These are phyloP conservation scores for Volucella inanis DNA, from an alignment of 2,888 invertebrate species.

Conservation along the genomic window DNA sequence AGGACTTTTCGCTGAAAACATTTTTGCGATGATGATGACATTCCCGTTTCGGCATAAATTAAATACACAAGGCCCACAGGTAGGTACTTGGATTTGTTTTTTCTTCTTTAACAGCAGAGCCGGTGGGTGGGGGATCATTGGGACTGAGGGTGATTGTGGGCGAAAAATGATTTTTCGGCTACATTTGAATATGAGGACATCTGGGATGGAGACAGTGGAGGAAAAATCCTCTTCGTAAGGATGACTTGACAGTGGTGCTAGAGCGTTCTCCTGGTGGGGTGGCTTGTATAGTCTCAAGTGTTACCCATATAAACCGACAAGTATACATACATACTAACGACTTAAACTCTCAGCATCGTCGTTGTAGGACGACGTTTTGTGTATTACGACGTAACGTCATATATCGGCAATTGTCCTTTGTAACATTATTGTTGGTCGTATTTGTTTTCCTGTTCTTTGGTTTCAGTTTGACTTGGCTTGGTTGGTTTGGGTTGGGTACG, in stretches of 20 bases:
- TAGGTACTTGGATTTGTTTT: background rate
- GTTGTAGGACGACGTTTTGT: constrained; percentile 59
- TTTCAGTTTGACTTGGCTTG: constrained; percentile 4
- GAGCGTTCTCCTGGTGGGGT: constrained; percentile 38
- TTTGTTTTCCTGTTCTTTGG: constrained; percentile 61
- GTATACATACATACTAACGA: background rate
- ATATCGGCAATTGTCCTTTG: constrained; percentile 72
- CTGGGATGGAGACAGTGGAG: constrained; percentile 24
- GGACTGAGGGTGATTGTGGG: background rate
- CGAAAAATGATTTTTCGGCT: constrained; percentile 5
- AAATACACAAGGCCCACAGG: constrained; percentile 58
- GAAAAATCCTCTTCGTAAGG: constrained; percentile 44
- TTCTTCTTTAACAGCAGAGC: background rate
- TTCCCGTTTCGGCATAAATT: constrained; percentile 70
- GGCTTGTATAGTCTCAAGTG: constrained; percentile 63
- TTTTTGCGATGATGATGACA: constrained; percentile 67
- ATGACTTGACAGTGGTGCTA: constrained; percentile 30
- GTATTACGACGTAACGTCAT: constrained; percentile 53
- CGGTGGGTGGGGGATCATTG: background rate
- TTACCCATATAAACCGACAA: constrained; percentile 42
- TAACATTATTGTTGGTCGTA: constrained; percentile 69
- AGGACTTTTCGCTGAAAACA: constrained; percentile 73
- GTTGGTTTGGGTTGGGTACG: background rate
- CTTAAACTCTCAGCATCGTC: constrained; percentile 35
- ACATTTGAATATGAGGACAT: constrained; percentile 37